Evolutionary conservation across 1,140 invertebrate genomes (phyloP).

Genomic region (Drosophila guanche): DNA sequence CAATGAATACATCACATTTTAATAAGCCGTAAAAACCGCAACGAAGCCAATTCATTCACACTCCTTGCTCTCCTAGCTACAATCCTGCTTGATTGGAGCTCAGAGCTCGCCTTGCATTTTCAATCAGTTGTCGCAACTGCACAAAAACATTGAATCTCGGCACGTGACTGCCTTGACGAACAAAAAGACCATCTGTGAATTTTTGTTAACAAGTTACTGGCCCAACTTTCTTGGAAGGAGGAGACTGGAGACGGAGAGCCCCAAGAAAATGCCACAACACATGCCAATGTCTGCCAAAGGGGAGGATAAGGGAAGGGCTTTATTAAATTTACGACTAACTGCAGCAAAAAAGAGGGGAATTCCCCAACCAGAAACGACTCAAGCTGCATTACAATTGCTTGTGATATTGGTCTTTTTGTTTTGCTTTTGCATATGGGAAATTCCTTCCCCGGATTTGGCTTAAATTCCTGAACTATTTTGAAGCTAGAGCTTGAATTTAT

Average conservation of each 20-base stretch:
- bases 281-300: conserved; percentile 13
- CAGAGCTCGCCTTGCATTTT: conserved; percentile 41
- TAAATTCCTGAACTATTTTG: conserved; percentile 47
- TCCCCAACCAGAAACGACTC: conserved; percentile 12
- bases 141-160: conserved; percentile 44
- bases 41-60: conserved; percentile 16
- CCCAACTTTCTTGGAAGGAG: conserved; percentile 49
- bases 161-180: conserved; percentile 65
- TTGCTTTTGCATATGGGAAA: conserved; percentile 48
- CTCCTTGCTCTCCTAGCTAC: conserved; percentile 19
- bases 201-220: conserved; percentile 55
- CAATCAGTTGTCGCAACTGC: conserved; percentile 43
- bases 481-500: conserved; percentile 35
- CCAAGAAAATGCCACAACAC: conserved; percentile 41
- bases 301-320: conserved; percentile 14
- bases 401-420: conserved; percentile 14
- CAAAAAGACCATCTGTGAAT: conserved; percentile 37
- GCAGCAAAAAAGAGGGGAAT: conserved; percentile 34
- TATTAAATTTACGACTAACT: conserved; percentile 72
- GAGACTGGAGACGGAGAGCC: conserved; percentile 16
- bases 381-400: conserved; percentile 24
- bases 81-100: conserved; percentile 47
- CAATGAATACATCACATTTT: no score
- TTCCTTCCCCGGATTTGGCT: conserved; percentile 56
- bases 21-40: no score